Conservation (phyloP, 2,113 vertebrate species). For the Tetrao urogallus region DNA sequence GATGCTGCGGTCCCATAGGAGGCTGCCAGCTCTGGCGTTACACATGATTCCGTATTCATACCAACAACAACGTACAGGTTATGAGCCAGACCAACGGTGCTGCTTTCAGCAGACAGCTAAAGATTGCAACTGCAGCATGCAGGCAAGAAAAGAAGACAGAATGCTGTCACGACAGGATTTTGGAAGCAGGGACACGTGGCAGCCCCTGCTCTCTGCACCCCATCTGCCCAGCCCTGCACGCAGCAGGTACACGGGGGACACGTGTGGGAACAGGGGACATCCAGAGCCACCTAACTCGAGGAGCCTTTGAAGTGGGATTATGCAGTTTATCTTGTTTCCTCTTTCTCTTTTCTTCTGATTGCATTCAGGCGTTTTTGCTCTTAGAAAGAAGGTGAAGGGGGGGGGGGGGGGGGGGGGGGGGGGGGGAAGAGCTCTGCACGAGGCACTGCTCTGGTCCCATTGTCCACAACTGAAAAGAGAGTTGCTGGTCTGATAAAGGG, state of each 20-base stretch:
- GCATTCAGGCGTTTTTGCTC: neutral
- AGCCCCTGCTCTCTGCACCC: neutral
- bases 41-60: neutral
- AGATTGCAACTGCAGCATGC: fast-evolving
- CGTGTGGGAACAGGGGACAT: neutral
- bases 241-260: neutral
- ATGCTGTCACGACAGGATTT: neutral
- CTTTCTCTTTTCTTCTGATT: neutral
- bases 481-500: neutral
- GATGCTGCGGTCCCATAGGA: too few relatives aligned
- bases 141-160: neutral
- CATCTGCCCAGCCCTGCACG: neutral
- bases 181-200: neutral
- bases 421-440: neutral
- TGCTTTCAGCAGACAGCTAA: neutral
- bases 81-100: neutral
- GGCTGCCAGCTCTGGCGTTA: neutral
- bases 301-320: constrained; percentile 21
- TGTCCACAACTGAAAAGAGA: neutral
- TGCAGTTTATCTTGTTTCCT: neutral
- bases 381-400: neutral
- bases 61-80: fast-evolving
- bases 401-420: neutral
- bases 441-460: neutral
- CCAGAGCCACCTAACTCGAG: neutral